A percentile compares a stretch with the other conserved stretches of the same genome.
phyloP scores from a whole-genome alignment of 1,140 invertebrate species.

The Heliconius eleuchia region DNA sequence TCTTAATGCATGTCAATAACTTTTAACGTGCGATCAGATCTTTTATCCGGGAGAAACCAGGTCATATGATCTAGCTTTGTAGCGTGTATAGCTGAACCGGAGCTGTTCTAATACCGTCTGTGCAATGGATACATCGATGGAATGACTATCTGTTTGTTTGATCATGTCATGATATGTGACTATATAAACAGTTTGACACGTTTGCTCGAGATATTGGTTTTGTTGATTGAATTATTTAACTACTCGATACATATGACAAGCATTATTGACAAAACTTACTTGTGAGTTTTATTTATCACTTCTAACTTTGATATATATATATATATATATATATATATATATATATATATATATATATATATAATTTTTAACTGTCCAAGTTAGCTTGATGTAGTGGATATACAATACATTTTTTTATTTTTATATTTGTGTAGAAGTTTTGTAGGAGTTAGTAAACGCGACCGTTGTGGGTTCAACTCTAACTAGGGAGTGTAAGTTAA shows the following conservation, averaged over 20 bases:
- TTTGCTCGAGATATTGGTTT: slow-evolving; percentile 29
- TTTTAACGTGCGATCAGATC: not conserved
- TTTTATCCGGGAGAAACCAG: slow-evolving; percentile 7
- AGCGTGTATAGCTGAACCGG: not conserved
- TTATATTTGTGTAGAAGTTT: too few relatives aligned
- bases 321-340: too few relatives aligned
- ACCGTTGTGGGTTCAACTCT: too few relatives aligned
- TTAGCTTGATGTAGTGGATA: too few relatives aligned
- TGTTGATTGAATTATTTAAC: slow-evolving; percentile 16
- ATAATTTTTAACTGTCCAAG: too few relatives aligned
- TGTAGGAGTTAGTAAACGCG: too few relatives aligned
- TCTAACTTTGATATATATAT: not conserved
- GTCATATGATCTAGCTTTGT: slow-evolving; percentile 2
- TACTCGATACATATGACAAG: not conserved
- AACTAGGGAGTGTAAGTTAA: too few relatives aligned
- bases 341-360: not conserved
- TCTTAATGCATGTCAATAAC: slow-evolving; percentile 6
- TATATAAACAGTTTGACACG: slow-evolving; percentile 39
- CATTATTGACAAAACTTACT: not conserved
- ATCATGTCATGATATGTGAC: slow-evolving; percentile 24
- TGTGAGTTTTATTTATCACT: not conserved
- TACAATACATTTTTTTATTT: too few relatives aligned
- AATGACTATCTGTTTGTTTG: slow-evolving; percentile 22
- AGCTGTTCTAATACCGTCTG: not conserved
- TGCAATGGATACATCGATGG: slow-evolving; percentile 16